phyloP scores from a whole-genome alignment of 2,888 invertebrate genomes.

The Heliconius ethilla region DNA sequence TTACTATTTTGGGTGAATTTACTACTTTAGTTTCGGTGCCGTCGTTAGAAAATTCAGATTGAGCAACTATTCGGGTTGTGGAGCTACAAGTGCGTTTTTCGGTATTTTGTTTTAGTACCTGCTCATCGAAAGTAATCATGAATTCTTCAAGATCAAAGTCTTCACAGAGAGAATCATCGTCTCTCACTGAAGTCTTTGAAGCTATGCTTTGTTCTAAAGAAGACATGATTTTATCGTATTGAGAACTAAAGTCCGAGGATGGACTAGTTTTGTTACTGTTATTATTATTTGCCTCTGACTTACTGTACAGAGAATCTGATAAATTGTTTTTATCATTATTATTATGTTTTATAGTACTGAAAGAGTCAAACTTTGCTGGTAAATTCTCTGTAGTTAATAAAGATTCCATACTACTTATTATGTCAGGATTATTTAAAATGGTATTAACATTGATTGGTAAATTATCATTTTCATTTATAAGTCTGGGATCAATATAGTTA shows the following conservation, averaged over 20 bases:
- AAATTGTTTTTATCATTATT: slow-evolving; percentile 62
- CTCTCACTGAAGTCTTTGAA: slow-evolving; percentile 73
- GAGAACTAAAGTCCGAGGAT: slow-evolving; percentile 70
- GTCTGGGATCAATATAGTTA: slow-evolving; percentile 81
- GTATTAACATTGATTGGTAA: slow-evolving; percentile 83
- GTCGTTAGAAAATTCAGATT: slow-evolving; percentile 64
- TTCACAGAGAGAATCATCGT: slow-evolving; percentile 81
- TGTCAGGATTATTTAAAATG: slow-evolving; percentile 77
- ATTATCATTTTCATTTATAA: slow-evolving; percentile 88
- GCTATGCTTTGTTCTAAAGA: slow-evolving; percentile 77
- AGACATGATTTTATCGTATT: slow-evolving; percentile 80
- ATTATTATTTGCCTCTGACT: slow-evolving; percentile 50
- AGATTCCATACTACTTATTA: slow-evolving; percentile 79
- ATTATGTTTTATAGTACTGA: slow-evolving; percentile 58
- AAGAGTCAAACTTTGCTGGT: slow-evolving; percentile 76
- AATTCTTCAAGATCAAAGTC: slow-evolving; percentile 85
- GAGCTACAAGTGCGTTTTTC: slow-evolving; percentile 77
- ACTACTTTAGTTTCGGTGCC: slow-evolving; percentile 65
- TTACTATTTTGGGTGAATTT: slow-evolving; percentile 65
- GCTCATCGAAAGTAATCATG: slow-evolving; percentile 86
- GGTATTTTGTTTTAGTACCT: slow-evolving; percentile 73
- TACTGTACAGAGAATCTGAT: slow-evolving; percentile 53
- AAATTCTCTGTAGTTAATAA: slow-evolving; percentile 77
- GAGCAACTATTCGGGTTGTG: slow-evolving; percentile 74
- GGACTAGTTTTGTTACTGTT: slow-evolving; percentile 56